Evolutionary conservation across 2,113 vertebrate genomes (phyloP).

Genomic region (Tamias sibiricus): DNA sequence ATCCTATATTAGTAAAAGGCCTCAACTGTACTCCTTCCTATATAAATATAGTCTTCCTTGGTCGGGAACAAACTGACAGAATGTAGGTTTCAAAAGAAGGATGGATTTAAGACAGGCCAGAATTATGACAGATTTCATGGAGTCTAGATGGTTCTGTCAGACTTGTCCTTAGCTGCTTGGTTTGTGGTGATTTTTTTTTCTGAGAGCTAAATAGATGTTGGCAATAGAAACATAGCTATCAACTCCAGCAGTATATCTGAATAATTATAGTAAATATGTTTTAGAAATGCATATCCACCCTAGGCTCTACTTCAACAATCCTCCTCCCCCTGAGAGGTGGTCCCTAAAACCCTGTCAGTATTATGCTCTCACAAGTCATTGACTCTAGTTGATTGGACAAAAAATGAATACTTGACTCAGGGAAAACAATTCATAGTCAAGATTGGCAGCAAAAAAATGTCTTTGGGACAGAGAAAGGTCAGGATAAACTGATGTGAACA

Average conservation of each 20-base stretch:
- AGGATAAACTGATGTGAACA: neutral
- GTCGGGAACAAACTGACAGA: constrained; percentile 60
- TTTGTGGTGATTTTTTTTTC: constrained; percentile 33
- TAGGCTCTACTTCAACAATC: neutral
- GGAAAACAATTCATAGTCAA: neutral
- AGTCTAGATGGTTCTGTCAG: constrained; percentile 64
- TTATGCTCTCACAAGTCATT: neutral
- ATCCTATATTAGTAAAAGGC: constrained; percentile 41
- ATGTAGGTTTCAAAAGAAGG: constrained; percentile 53
- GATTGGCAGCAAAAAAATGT: neutral
- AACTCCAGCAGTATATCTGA: neutral
- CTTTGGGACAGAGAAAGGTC: constrained; percentile 1
- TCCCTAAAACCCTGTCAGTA: neutral
- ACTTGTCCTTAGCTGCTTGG: constrained; percentile 54
- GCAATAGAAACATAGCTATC: constrained; percentile 19
- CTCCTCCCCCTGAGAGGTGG: neutral
- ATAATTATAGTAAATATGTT: constrained; percentile 5
- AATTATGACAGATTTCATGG: constrained; percentile 57
- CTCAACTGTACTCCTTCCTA: constrained; percentile 17
- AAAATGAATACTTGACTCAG: constrained; percentile 30
- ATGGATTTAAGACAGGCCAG: constrained; percentile 53
- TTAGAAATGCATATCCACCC: neutral
- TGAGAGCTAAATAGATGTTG: constrained; percentile 44
- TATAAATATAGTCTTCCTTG: constrained; percentile 39
- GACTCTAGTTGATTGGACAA: neutral